Evolutionary conservation across 1,140 invertebrate species (phyloP).

Genomic region (Rhynchophorus ferrugineus): DNA sequence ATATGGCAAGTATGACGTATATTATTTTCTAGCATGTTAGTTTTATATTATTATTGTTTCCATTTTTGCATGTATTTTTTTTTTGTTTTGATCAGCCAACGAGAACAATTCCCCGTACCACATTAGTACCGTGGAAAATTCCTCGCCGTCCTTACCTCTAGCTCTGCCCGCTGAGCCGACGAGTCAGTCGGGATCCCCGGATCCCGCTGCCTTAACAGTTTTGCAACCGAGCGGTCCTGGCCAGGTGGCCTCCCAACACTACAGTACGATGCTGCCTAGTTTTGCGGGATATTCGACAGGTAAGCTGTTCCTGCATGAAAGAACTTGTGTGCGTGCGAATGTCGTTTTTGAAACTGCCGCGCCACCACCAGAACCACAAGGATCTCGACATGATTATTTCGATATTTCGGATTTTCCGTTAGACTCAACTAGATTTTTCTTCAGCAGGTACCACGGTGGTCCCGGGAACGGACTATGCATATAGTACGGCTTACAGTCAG

Average conservation of each 20-base stretch:
- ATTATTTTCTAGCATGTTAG: not conserved
- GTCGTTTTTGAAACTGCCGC: too few relatives aligned
- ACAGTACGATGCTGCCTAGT: conserved; percentile 61
- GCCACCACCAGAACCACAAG: too few relatives aligned
- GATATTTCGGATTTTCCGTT: too few relatives aligned
- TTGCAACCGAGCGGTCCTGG: conserved; percentile 46
- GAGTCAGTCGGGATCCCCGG: conserved; percentile 45
- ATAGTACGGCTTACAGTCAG: conserved; percentile 66
- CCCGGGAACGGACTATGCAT: conserved; percentile 58
- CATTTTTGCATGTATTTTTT: conserved; percentile 28
- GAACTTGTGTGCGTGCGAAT: too few relatives aligned
- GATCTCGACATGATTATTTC: not conserved
- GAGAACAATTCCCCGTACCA: conserved; percentile 49
- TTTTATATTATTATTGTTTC: conserved; percentile 12
- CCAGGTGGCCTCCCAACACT: conserved; percentile 36
- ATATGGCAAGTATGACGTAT: too few relatives aligned
- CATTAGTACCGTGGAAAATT: conserved; percentile 44
- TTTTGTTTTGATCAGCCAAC: conserved; percentile 41
- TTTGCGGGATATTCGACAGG: conserved; percentile 62
- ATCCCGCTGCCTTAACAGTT: conserved; percentile 48
- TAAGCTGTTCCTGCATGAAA: too few relatives aligned
- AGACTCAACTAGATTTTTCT: too few relatives aligned
- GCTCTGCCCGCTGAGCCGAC: conserved; percentile 52
- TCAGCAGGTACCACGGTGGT: conserved; percentile 54
- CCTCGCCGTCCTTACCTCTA: conserved; percentile 45